Evolutionary conservation across 23 tunicate genomes (phyloP).

Genomic region (Trididemnum nubilum): DNA sequence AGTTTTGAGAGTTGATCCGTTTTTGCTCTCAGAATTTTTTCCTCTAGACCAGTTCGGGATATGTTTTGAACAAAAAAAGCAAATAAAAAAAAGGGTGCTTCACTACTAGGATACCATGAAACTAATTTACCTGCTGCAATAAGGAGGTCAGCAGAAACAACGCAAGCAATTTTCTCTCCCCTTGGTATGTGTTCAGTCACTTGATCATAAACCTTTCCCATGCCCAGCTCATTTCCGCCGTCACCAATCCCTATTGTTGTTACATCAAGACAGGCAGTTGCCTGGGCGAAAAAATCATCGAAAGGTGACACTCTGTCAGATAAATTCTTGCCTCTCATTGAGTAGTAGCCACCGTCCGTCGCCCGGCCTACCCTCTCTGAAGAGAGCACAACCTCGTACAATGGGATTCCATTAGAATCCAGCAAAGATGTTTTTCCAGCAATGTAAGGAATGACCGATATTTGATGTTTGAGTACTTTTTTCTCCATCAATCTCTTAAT

Average conservation of each 20-base stretch:
- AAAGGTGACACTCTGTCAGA: slow-evolving; percentile 48
- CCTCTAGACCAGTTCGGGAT: no score
- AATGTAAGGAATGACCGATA: slow-evolving; percentile 36
- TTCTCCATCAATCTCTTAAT: slow-evolving; percentile 17
- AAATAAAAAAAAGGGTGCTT: no score
- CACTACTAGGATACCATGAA: no score
- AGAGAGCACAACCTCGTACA: slow-evolving; percentile 66
- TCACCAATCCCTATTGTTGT: slow-evolving; percentile 82
- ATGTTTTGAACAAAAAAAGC: no score
- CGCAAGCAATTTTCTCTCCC: slow-evolving; percentile 73
- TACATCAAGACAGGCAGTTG: slow-evolving; percentile 30
- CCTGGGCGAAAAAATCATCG: slow-evolving; percentile 64
- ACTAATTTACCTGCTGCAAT: slow-evolving; percentile 84
- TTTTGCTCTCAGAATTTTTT: no score
- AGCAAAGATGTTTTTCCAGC: background rate
- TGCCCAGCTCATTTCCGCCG: slow-evolving; percentile 92
- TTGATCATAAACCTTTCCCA: slow-evolving; percentile 87
- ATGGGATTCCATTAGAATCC: slow-evolving; percentile 9
- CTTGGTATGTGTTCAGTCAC: slow-evolving; percentile 32
- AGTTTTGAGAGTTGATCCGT: no score
- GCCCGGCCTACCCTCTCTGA: slow-evolving; percentile 68
- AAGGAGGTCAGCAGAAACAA: slow-evolving; percentile 43
- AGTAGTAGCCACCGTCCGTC: slow-evolving; percentile 65
- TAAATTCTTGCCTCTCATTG: slow-evolving; percentile 71
- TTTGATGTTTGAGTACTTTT: background rate